A percentile compares a stretch with the other conserved stretches of the same genome.
Evolutionary conservation across 2,113 vertebrate species (phyloP).

Genomic region (Eupsittula cactorum): DNA sequence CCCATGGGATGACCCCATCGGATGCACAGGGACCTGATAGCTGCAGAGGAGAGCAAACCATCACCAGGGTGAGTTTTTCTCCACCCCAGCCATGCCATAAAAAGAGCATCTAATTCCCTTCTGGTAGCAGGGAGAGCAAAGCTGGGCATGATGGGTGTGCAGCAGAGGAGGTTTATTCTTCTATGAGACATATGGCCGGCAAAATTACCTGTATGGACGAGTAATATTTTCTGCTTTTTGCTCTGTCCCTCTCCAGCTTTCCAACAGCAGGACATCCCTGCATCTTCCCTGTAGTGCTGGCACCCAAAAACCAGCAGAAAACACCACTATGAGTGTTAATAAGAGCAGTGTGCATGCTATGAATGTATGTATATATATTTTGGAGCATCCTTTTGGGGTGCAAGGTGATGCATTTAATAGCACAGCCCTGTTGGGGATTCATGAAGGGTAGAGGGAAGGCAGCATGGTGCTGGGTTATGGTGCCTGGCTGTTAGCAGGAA

Average conservation of each 20-base stretch:
- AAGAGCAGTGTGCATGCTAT: not conserved
- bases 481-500: not conserved
- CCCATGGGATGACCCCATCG: not conserved
- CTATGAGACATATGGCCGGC: accelerated
- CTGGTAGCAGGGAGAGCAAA: not conserved
- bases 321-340: accelerated
- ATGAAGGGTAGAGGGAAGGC: not conserved
- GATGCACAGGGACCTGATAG: accelerated
- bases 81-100: not conserved
- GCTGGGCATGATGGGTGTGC: not conserved
- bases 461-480: not conserved
- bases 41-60: not conserved
- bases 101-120: not conserved
- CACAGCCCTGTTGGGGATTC: not conserved
- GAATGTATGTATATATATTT: accelerated
- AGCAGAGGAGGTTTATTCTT: not conserved
- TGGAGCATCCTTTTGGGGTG: not conserved
- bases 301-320: not conserved
- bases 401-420: not conserved
- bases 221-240: not conserved
- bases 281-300: not conserved
- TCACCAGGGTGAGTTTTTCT: not conserved
- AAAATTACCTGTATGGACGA: not conserved
- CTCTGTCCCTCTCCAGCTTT: not conserved
- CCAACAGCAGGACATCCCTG: not conserved